Conservation (phyloP, 2,113 vertebrate genomes). For the Nyctereutes procyonoides region DNA sequence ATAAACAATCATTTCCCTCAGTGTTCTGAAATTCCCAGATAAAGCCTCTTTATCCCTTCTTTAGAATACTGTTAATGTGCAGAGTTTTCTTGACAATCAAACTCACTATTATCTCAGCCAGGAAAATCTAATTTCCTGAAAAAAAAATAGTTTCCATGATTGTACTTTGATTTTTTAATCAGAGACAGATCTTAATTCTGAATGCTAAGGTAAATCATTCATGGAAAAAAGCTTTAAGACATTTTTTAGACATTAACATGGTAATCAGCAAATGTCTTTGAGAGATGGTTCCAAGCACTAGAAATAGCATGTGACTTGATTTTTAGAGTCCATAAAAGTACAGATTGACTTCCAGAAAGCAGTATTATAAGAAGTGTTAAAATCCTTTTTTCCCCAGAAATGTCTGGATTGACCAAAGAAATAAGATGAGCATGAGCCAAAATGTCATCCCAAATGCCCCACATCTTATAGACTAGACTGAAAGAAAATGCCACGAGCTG, state of each 20-base stretch:
- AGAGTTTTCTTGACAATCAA: not conserved
- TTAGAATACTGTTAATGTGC: not conserved
- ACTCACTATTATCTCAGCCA: not conserved
- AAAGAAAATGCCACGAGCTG: not conserved
- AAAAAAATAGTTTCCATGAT: not conserved
- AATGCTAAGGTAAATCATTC: not conserved
- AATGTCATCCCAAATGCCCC: not conserved
- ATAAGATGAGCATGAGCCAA: not conserved
- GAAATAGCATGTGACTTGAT: not conserved
- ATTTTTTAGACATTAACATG: not conserved
- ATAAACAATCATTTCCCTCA: not conserved
- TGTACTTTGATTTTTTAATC: not conserved
- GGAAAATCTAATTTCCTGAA: not conserved
- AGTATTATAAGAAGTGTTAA: not conserved
- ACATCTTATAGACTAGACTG: not conserved
- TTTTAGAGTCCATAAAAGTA: not conserved
- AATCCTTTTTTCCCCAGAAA: not conserved
- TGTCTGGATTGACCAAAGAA: not conserved
- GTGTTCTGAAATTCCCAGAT: not conserved
- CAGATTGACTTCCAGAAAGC: not conserved
- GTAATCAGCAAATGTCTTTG: not conserved
- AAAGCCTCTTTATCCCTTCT: not conserved
- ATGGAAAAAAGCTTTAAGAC: not conserved
- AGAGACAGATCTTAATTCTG: not conserved
- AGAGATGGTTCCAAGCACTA: not conserved